Percentiles rank a stretch among this genome's conserved stretches.
phyloP scores from a whole-genome alignment of 2,113 vertebrate species.

The Hippoglossus stenolepis region DNA sequence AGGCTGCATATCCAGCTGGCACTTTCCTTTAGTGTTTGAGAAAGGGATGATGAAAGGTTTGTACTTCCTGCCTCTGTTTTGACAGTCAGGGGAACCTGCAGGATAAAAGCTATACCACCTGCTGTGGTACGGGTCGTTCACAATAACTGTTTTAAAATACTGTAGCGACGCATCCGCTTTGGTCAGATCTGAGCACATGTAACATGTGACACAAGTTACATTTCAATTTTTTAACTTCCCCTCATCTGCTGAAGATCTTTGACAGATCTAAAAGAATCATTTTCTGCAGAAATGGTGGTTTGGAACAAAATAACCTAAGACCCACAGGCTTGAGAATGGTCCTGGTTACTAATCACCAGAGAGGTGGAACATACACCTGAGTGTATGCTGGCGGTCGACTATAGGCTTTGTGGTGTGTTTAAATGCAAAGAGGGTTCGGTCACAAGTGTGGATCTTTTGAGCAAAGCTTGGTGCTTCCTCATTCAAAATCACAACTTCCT shows the following conservation, averaged over 20 bases:
- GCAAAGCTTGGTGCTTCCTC: background rate
- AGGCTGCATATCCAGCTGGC: constrained; percentile 44
- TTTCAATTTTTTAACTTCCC: background rate
- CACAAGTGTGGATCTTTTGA: background rate
- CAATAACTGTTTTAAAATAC: background rate
- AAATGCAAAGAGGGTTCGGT: background rate
- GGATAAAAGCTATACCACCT: background rate
- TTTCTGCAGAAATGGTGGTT: too few relatives aligned
- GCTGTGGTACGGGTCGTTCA: background rate
- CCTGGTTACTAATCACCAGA: background rate
- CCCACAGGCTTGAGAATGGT: background rate
- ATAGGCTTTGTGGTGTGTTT: background rate
- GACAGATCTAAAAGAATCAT: background rate
- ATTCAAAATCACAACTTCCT: background rate
- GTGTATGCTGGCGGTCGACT: background rate
- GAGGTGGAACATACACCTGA: background rate
- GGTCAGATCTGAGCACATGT: constrained; percentile 8
- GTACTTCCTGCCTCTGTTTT: background rate
- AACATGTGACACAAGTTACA: background rate
- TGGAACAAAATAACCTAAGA: too few relatives aligned
- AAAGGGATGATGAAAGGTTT: background rate
- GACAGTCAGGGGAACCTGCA: constrained; percentile 3
- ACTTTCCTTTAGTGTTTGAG: constrained; percentile 36
- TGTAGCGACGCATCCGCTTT: background rate
- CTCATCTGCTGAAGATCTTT: background rate